A percentile compares a stretch with the other conserved stretches of the same genome.
These are phyloP conservation scores for Phragmatobia fuliginosa DNA, from an alignment of 2,888 invertebrate genomes.

Conservation along the genomic window DNA sequence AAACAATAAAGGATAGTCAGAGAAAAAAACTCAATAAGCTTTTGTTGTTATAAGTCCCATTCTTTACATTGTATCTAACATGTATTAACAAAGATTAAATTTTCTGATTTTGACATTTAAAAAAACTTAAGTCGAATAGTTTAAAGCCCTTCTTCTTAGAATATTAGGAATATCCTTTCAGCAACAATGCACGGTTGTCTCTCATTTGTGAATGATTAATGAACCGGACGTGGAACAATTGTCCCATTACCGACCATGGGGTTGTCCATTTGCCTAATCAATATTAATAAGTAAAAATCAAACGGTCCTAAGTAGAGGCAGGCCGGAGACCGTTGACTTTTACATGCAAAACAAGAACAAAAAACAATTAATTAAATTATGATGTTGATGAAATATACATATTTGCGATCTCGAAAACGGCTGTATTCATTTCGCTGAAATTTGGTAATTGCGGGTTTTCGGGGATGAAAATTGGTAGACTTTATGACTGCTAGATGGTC, in stretches of 20 bases:
- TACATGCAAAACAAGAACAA: not conserved
- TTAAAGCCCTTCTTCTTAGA: not conserved
- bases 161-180: constrained; percentile 1
- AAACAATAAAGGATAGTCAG: no score
- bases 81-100: not conserved
- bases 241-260: constrained; percentile 53
- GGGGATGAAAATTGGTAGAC: no score
- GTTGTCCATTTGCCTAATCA: constrained; percentile 61
- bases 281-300: constrained; percentile 60
- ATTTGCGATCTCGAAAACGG: no score
- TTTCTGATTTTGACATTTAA: not conserved
- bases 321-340: not conserved
- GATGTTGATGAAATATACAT: no score
- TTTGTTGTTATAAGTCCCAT: no score
- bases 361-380: not conserved
- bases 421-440: no score
- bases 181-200: not conserved
- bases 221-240: constrained; percentile 53
- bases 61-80: no score
- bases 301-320: constrained; percentile 39
- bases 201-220: constrained; percentile 47
- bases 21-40: no score
- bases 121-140: not conserved
- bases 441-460: no score
- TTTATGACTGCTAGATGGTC: no score